phyloP scores from a whole-genome alignment of 2,113 vertebrate genomes.

The Rhinolophus ferrumequinum region DNA sequence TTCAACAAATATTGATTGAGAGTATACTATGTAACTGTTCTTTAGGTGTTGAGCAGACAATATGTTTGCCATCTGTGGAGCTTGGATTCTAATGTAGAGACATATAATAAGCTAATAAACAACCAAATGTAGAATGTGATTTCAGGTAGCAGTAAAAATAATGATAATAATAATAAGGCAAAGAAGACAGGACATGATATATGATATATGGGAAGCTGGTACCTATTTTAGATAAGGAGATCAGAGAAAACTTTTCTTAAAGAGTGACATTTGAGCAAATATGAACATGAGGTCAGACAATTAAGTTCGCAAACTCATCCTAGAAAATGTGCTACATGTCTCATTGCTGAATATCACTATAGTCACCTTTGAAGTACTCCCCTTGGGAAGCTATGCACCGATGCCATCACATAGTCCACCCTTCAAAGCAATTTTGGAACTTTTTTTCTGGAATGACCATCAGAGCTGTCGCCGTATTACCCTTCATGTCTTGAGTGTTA shows the following conservation, averaged over 20 bases:
- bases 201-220: neutral
- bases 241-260: neutral
- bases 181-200: neutral
- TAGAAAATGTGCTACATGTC: too few relatives aligned
- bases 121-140: neutral
- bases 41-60: neutral
- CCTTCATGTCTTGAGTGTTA: too few relatives aligned
- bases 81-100: neutral
- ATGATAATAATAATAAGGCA: neutral
- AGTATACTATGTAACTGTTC: neutral
- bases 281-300: neutral
- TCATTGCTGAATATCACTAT: too few relatives aligned
- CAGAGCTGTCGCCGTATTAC: too few relatives aligned
- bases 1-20: neutral
- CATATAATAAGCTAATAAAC: neutral
- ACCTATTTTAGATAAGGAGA: neutral
- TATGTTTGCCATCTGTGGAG: neutral
- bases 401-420: too few relatives aligned
- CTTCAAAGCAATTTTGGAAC: too few relatives aligned
- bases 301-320: too few relatives aligned
- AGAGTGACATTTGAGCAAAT: neutral
- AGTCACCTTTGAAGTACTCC: too few relatives aligned
- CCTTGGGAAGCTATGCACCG: too few relatives aligned
- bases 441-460: too few relatives aligned
- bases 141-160: neutral